Evolutionary conservation across 2,888 invertebrate species (phyloP).

Genomic region (Epirrita christyi): DNA sequence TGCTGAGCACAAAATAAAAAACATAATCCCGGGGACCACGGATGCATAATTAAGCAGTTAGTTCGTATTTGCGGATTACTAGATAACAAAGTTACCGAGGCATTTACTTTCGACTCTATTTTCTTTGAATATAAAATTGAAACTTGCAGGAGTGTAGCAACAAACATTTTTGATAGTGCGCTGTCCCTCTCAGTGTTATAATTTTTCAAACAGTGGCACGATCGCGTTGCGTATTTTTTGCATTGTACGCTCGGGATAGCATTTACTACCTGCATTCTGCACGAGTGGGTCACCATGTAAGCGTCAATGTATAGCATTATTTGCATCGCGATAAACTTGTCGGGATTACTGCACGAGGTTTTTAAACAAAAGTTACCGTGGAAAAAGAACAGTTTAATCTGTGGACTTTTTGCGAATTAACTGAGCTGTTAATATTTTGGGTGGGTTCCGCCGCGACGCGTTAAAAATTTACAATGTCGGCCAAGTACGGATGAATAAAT

Average conservation of each 20-base stretch:
- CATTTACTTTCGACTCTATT: constrained; percentile 15
- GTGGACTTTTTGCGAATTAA: constrained; percentile 33
- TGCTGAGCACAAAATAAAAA: constrained; percentile 67
- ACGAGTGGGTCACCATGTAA: constrained; percentile 7
- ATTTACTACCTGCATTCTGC: constrained; percentile 22
- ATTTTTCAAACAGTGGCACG: constrained; percentile 27
- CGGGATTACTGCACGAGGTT: constrained; percentile 33
- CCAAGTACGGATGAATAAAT: not conserved
- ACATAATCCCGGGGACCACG: constrained; percentile 61
- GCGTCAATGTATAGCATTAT: constrained; percentile 32
- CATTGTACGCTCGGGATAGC: constrained; percentile 28
- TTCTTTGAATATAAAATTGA: not conserved
- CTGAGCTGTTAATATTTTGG: constrained; percentile 35
- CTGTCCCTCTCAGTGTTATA: constrained; percentile 31
- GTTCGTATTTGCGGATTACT: constrained; percentile 62
- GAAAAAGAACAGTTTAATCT: constrained; percentile 33
- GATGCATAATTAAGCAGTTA: constrained; percentile 74
- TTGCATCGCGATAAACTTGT: constrained; percentile 36
- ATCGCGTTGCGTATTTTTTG: constrained; percentile 25
- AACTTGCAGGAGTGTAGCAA: not conserved
- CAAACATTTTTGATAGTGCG: constrained; percentile 31
- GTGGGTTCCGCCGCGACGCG: constrained; percentile 25
- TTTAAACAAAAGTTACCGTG: constrained; percentile 31
- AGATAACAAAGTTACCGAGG: constrained; percentile 33
- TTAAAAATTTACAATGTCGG: constrained; percentile 13